Percentiles rank a stretch among this genome's conserved stretches.
Evolutionary conservation across 2,113 vertebrate genomes (phyloP).

Genomic region (Ranitomeya imitator): DNA sequence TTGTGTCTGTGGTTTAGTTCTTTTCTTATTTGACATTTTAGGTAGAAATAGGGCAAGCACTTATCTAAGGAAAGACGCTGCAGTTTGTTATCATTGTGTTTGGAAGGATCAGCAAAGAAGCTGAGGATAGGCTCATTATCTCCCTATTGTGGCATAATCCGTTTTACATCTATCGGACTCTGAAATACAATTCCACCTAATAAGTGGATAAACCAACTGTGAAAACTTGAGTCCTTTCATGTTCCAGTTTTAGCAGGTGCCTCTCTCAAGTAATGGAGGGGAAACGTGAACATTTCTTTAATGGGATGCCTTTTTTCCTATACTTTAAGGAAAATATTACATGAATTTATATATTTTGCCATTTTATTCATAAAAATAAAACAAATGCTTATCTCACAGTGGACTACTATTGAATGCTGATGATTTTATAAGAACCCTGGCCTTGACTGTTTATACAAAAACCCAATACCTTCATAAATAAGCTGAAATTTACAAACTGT

Average conservation of each 20-base stretch:
- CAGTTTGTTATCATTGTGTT: conserved; percentile 44
- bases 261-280: not conserved
- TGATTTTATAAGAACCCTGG: too few species aligned
- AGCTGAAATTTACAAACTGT: too few species aligned
- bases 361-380: too few species aligned
- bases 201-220: not conserved
- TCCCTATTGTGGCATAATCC: not conserved
- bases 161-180: not conserved
- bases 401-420: too few species aligned
- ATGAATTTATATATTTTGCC: too few species aligned
- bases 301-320: too few species aligned
- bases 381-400: too few species aligned
- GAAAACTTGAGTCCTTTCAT: not conserved
- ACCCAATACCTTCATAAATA: too few species aligned
- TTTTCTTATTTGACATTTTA: conserved; percentile 55
- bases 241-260: not conserved
- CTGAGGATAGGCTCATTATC: not conserved
- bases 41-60: conserved; percentile 41
- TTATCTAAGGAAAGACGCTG: conserved; percentile 64
- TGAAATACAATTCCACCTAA: not conserved
- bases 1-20: conserved; percentile 57
- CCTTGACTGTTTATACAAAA: too few species aligned
- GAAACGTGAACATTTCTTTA: not conserved
- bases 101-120: conserved; percentile 27
- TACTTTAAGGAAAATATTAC: too few species aligned